Conservation (phyloP, 2,888 invertebrate genomes). For the Nephrotoma appendiculata region DNA sequence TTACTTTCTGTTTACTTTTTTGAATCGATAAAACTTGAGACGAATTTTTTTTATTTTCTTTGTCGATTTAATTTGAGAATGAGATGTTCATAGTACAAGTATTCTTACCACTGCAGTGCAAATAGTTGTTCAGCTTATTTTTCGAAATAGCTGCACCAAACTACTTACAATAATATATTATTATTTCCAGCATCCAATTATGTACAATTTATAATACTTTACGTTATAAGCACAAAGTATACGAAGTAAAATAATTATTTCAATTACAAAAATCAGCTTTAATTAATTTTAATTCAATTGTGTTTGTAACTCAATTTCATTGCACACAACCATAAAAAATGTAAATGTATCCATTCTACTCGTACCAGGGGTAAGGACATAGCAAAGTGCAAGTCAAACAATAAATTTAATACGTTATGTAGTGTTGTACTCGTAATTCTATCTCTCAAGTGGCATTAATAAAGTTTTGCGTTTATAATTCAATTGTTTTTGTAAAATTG, state of each 20-base stretch:
- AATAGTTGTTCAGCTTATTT: neutral
- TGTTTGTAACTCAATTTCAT: neutral
- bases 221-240: neutral
- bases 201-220: neutral
- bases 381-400: neutral
- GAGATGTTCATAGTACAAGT: neutral
- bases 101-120: neutral
- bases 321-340: neutral
- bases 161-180: neutral
- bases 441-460: neutral
- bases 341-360: neutral
- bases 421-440: neutral
- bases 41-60: neutral
- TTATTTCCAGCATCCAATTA: no score
- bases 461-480: neutral
- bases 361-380: neutral
- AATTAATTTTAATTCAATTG: neutral
- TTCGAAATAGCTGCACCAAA: neutral
- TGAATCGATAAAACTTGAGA: neutral
- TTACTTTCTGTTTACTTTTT: neutral
- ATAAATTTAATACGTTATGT: neutral
- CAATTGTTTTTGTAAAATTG: neutral
- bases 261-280: neutral
- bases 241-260: neutral
- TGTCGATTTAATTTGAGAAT: neutral